Percentiles rank a stretch among this genome's conserved stretches.
phyloP scores from a whole-genome alignment of 1,140 invertebrate genomes.

The Formica selysi region DNA sequence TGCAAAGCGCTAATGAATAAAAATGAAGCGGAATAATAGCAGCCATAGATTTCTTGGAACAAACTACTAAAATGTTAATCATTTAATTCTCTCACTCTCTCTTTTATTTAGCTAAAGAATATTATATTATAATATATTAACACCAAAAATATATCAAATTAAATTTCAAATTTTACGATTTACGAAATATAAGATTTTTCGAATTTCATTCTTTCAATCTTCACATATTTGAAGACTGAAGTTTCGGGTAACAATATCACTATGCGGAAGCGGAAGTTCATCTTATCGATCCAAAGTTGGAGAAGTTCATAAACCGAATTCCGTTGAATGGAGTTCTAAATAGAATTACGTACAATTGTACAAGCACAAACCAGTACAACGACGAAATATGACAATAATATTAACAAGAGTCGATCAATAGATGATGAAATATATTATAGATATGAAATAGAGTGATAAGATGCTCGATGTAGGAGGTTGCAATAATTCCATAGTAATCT shows the following conservation, averaged over 20 bases:
- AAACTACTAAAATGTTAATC: constrained; percentile 7
- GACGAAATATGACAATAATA: constrained; percentile 22
- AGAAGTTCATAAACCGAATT: constrained; percentile 32
- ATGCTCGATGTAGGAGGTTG: not conserved
- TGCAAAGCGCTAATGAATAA: not conserved
- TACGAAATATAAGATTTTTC: not conserved
- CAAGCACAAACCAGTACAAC: constrained; percentile 5
- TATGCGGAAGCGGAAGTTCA: constrained; percentile 1
- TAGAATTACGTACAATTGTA: constrained; percentile 36
- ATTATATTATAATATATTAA: not conserved
- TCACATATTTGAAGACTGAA: not conserved
- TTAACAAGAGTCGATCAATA: constrained; percentile 25
- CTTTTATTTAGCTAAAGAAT: not conserved
- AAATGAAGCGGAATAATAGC: constrained; percentile 19
- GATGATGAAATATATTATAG: not conserved
- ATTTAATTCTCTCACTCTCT: not conserved
- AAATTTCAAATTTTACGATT: not conserved
- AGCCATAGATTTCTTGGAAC: not conserved
- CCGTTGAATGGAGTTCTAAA: constrained; percentile 22
- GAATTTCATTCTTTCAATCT: not conserved
- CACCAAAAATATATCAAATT: not conserved
- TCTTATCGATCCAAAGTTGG: constrained; percentile 22
- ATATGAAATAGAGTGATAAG: not conserved
- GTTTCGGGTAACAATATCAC: not conserved
- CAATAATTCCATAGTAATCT: not conserved